Evolutionary conservation across 2,888 invertebrate species (phyloP).

Genomic region (Unio delphinus): DNA sequence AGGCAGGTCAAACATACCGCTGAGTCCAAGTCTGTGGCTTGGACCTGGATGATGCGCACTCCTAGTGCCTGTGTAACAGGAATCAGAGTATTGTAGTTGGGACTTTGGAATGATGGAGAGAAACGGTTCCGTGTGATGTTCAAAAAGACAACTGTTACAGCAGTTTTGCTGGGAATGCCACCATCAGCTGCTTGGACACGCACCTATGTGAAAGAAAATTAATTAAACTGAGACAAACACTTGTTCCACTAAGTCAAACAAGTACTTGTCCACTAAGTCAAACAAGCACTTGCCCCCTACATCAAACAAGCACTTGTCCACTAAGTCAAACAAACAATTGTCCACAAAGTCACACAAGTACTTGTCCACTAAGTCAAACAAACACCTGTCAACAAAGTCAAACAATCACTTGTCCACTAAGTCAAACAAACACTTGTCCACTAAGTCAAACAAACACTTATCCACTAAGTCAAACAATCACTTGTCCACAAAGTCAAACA

Average conservation of each 20-base stretch:
- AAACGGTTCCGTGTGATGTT: constrained; percentile 63
- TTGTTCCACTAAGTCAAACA: too few species aligned
- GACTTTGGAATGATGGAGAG: constrained; percentile 43
- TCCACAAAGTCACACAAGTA: neutral
- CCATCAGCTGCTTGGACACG: constrained; percentile 57
- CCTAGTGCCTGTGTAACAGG: constrained; percentile 46
- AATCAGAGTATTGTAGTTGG: constrained; percentile 20
- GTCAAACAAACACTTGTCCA: too few species aligned
- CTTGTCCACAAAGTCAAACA: too few species aligned
- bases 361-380: too few species aligned
- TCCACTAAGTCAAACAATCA: too few species aligned
- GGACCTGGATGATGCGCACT: constrained; percentile 29
- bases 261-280: neutral
- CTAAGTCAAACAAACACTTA: too few species aligned
- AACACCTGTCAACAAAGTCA: neutral
- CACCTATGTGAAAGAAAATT: constrained; percentile 36
- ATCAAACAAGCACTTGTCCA: neutral
- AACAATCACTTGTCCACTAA: neutral
- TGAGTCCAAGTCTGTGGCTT: constrained; percentile 40
- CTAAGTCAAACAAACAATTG: neutral
- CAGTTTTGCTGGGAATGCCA: constrained; percentile 53
- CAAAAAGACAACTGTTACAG: constrained; percentile 51
- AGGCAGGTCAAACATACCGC: constrained; percentile 29
- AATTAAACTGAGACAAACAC: neutral
- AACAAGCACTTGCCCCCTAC: neutral